Percentiles rank a stretch among this genome's conserved stretches.
phyloP scores from a whole-genome alignment of 2,888 invertebrate species.

The Pediacus dermestoides region DNA sequence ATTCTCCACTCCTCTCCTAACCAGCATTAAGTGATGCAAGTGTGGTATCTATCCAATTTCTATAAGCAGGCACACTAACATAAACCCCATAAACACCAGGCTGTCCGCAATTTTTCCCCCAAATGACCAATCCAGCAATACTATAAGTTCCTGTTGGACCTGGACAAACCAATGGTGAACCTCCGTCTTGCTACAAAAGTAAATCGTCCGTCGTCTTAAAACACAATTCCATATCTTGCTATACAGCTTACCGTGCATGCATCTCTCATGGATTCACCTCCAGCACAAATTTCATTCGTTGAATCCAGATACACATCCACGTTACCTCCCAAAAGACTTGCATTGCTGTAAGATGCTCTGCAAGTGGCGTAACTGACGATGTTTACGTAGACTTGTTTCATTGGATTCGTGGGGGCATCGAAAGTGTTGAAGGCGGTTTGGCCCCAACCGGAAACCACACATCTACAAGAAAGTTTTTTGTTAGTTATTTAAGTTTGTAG shows the following conservation, averaged over 20 bases:
- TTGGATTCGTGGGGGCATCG: conserved; percentile 53
- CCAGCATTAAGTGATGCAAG: too few species aligned
- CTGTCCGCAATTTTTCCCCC: conserved; percentile 72
- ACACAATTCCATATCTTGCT: too few species aligned
- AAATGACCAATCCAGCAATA: conserved; percentile 66
- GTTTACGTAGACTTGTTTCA: conserved; percentile 74
- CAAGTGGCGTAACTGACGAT: conserved; percentile 59
- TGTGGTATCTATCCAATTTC: conserved; percentile 31
- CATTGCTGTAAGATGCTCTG: conserved; percentile 32
- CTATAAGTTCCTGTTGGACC: conserved; percentile 53
- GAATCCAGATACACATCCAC: conserved; percentile 42
- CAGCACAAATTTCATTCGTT: conserved; percentile 43
- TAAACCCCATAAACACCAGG: conserved; percentile 73
- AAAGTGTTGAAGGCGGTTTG: conserved; percentile 63
- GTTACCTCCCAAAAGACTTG: conserved; percentile 33
- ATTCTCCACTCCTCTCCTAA: too few species aligned
- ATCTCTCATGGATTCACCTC: conserved; percentile 39
- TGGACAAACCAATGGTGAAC: conserved; percentile 65
- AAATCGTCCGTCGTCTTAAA: too few species aligned
- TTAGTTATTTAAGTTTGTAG: background rate
- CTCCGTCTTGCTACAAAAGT: conserved; percentile 72
- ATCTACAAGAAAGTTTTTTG: conserved; percentile 41
- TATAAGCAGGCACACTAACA: conserved; percentile 65
- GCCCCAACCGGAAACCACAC: conserved; percentile 84
- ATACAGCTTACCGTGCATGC: conserved; percentile 45